These are phyloP conservation scores for Oscheius sp. DNA, from an alignment of 2,888 invertebrate species.

Conservation along the genomic window DNA sequence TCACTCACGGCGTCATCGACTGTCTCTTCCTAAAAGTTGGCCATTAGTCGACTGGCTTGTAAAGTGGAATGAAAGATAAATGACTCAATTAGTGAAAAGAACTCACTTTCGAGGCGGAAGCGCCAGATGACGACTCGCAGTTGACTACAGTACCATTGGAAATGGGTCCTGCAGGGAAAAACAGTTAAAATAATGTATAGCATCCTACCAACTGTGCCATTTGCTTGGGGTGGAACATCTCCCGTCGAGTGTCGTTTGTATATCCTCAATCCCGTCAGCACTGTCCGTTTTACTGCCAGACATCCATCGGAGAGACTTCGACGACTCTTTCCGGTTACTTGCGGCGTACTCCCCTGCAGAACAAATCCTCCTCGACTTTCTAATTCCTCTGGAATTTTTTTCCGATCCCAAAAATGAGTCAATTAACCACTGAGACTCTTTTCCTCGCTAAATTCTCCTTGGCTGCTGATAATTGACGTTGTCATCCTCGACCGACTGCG, in stretches of 20 bases:
- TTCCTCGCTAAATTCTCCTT: constrained; percentile 58
- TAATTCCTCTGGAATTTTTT: constrained; percentile 45
- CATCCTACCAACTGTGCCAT: constrained; percentile 75
- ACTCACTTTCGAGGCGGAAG: no score
- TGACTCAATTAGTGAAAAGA: no score
- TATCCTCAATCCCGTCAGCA: constrained; percentile 82
- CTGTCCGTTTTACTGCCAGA: constrained; percentile 83
- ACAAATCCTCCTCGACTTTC: constrained; percentile 83
- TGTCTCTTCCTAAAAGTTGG: constrained; percentile 81
- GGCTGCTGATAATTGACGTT: constrained; percentile 73
- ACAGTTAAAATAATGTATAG: no score
- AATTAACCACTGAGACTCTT: not conserved
- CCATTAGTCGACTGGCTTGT: no score
- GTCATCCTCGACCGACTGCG: constrained; percentile 69
- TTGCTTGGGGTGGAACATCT: constrained; percentile 90
- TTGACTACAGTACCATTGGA: no score
- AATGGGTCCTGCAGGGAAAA: no score
- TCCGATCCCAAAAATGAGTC: no score
- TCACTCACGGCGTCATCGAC: constrained; percentile 94
- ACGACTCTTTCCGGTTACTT: constrained; percentile 81
- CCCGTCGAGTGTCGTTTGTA: constrained; percentile 91
- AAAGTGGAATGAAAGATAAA: no score
- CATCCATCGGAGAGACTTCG: constrained; percentile 87
- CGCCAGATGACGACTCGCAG: no score
- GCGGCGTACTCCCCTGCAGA: constrained; percentile 89